These are phyloP conservation scores for Drosophila melanogaster DNA, from an alignment of 1,140 invertebrate genomes.

Conservation along the genomic window DNA sequence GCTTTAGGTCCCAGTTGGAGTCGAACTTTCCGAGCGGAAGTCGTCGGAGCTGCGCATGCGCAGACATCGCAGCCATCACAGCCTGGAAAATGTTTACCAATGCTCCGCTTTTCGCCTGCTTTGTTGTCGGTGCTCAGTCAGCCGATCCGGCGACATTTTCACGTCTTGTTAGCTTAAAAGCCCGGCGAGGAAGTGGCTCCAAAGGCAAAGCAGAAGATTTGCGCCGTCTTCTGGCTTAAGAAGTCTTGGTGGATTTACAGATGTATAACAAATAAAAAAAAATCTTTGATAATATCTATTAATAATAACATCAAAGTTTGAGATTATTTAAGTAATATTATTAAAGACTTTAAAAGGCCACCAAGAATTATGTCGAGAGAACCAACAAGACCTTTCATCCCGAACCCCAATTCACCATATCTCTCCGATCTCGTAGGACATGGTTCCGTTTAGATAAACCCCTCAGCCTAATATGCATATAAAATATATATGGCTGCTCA, in stretches of 20 bases:
- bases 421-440: constrained; percentile 43
- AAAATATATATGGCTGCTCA: constrained; percentile 48
- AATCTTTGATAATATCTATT: no score
- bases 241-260: no score
- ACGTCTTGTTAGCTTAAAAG: constrained; percentile 61
- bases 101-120: constrained; percentile 26
- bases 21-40: constrained; percentile 37
- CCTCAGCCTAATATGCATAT: constrained; percentile 57
- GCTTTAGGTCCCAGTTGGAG: background rate
- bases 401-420: constrained; percentile 6
- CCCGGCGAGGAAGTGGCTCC: background rate
- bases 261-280: no score
- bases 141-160: constrained; percentile 64
- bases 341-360: background rate
- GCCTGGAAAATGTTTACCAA: constrained; percentile 45
- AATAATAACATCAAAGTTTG: no score
- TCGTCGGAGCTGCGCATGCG: constrained; percentile 60
- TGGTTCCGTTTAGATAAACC: constrained; percentile 37
- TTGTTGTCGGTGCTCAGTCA: constrained; percentile 37
- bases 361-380: no score
- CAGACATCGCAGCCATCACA: constrained; percentile 33
- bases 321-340: background rate
- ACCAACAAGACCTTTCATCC: background rate
- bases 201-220: background rate
- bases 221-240: background rate